Evolutionary conservation across 2,888 invertebrate species (phyloP), one percentile per base, ranked within the genome.

Genomic region (Aelia acuminata): DNA sequence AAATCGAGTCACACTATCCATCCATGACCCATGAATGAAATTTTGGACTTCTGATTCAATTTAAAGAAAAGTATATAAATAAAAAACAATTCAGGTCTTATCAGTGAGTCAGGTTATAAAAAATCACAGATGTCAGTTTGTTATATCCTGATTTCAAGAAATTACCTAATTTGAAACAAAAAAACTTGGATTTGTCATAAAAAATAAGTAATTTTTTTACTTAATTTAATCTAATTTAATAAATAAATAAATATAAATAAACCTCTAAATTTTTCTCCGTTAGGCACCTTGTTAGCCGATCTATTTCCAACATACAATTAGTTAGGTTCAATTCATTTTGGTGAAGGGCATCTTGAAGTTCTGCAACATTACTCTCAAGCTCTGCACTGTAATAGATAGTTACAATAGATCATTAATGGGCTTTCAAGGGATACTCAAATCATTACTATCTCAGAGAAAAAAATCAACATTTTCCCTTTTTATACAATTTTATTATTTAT

Each of bases 241-340:
- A 86, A 10, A 63, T 11, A 22, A 50, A 57, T 43, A 7, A 11
- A n/a, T 63, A 50, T 4, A 39, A 57, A 43, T 57, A 49, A 39
- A 87, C 87, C 87, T 87, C 87, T 48, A 39, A 3, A 43, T 47
- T 70, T 48, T 31, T 87, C 26, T 87, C 70, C 11, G 22, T 20
- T 22, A 87, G 63, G 22, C 3, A 11, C 11, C 26, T 49, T 43
- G 87, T 57, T 22, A 87, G 75, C n/a, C 18, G 31, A 31, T 87
- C 87, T 43, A 87, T 70, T 70, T 87, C 75, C 48, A 57, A 0
- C 75, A 75, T 87, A 26, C 87, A 87, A 63, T 1, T 43, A 26
- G 26, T 15, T n/a, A 87, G 18, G 1, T 47, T 43, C 13, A n/a
- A 13, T 20, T 87, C 63, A 75, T 87, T 87, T 35, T 87, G 39